Base-by-base conservation (phyloP, 2,888 invertebrate species). In the Plebejus anna region DNA sequence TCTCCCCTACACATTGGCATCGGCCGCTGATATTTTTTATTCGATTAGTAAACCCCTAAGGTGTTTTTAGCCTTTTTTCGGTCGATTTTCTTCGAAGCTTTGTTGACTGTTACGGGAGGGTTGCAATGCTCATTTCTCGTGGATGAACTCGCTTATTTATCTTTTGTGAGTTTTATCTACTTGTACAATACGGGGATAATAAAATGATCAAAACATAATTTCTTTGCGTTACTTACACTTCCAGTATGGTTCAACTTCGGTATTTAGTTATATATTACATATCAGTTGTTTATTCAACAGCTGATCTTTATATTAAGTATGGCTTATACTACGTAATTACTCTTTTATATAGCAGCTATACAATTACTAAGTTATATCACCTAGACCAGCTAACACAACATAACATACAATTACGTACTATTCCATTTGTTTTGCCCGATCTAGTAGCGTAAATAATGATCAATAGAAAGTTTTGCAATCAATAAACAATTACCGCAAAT, bases 21-120 rank as follows among this genome's bases (percentile, higher is more conserved):
- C 90, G 92, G 92, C 90, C 93, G 93, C 94, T 94, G 94, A 94
- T 94, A 94, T 94, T 94, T 93, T 94, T 94, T 94, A 94, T 94
- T 94, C 94, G 94, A 94, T 94, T 94, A 94, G 94, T 93, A 94
- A 94, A 92, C 94, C 94, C 94, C 94, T 89, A 91, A 94, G 94
- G 94, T 94, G 94, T 94, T 94, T 94, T 94, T 94, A 94, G 94
- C 92, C 93, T 93, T 94, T 94, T 94, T 94, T 94, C 93, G 94
- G 90, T 92, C 93, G 92, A 94, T 94, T 94, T 94, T 94, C 94
- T 93, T 94, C 92, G 89, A 91, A 91, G 93, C 92, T 92, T 93
- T 93, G 93, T 94, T 93, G 92, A 92, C 92, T 93, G 91, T 90
- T 92, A 87, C 86, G 89, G 86, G 90, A 87, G 92, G 91, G 92